Evolutionary conservation across 2,113 vertebrate species (phyloP), one percentile per base, ranked within the genome.

Genomic region (Fregata magnificens): DNA sequence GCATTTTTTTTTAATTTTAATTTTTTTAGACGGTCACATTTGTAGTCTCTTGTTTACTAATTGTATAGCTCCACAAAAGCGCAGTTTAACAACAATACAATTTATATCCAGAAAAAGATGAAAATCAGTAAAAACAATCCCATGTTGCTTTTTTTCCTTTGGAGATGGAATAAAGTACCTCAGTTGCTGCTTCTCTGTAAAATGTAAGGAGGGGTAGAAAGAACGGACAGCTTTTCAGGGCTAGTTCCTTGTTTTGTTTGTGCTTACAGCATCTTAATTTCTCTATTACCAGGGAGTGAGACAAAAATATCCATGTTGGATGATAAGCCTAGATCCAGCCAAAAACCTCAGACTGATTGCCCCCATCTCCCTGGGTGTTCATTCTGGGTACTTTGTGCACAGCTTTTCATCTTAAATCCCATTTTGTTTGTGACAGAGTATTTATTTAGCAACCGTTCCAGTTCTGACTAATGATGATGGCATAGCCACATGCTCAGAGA

Each of bases 401-500:
- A 77, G 92, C 52, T 89, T 97, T 93, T 85, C 53, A 80, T 95
- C 80, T 96, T 86, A 69, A 84, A 77, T 92, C 66, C 50, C 22
- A 24, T 87, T 95, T 90, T 89, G 81, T 81, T 93, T 88, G 84
- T 79, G 90, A 79, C 45, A 70, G 63, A 56, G 82, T 53, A 80
- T 91, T 92, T 97, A 84, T 95, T 97, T 96, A 96, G 93, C 62
- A 95, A 59, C 90, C 0, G 2, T 71, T 97, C 45, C 44, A 36
- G 44, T 72, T 90, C 86, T 93, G 92, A 88, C 81, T 94, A 88
- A 95, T 67, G 77, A 31, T 78, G 90, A 86, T 66, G 87, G 78
- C 86, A 93, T 19, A 93, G 89, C 69, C 88, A 79, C 86, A 50
- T 82, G 94, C 90, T 86, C 7, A 0, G 81, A 47, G 74, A 71